These are phyloP conservation scores for Leptinotarsa haldemani DNA, from an alignment of 2,888 invertebrate species.

Conservation along the genomic window DNA sequence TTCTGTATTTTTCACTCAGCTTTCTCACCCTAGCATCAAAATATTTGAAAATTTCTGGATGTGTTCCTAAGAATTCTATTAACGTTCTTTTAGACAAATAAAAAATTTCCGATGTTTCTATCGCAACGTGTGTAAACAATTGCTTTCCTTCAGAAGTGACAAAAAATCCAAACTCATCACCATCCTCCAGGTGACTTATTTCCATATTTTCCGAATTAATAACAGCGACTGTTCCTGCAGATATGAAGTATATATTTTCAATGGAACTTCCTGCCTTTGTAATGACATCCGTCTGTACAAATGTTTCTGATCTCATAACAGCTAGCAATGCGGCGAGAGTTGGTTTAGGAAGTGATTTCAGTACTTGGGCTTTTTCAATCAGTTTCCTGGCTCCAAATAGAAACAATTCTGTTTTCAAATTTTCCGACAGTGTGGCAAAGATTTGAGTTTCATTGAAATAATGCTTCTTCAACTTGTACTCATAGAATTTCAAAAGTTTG, in stretches of 20 bases:
- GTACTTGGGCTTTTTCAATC: conserved; percentile 66
- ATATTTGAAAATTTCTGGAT: conserved; percentile 1
- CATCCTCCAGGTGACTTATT: conserved; percentile 69
- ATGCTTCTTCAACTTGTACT: conserved; percentile 67
- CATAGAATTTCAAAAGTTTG: conserved; percentile 67
- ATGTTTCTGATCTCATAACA: conserved; percentile 34
- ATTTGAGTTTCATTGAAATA: conserved; percentile 68
- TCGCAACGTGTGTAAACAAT: background rate
- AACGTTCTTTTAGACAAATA: background rate
- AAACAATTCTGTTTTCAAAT: conserved; percentile 64
- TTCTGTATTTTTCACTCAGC: background rate
- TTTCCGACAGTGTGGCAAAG: conserved; percentile 59
- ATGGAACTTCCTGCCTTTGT: conserved; percentile 62
- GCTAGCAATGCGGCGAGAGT: conserved; percentile 55
- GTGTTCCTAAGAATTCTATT: background rate
- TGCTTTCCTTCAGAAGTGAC: background rate
- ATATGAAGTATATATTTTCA: conserved; percentile 68
- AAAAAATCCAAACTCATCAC: conserved; percentile 65
- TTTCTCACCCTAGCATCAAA: background rate
- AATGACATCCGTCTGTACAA: conserved; percentile 61
- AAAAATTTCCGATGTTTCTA: conserved; percentile 53
- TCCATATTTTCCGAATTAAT: conserved; percentile 66
- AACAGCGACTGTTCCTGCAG: conserved; percentile 67
- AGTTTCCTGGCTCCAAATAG: conserved; percentile 66
- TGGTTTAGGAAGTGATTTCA: conserved; percentile 63